Conservation (phyloP, 2,888 invertebrate genomes). For the Rotaria magnacalcarata region DNA sequence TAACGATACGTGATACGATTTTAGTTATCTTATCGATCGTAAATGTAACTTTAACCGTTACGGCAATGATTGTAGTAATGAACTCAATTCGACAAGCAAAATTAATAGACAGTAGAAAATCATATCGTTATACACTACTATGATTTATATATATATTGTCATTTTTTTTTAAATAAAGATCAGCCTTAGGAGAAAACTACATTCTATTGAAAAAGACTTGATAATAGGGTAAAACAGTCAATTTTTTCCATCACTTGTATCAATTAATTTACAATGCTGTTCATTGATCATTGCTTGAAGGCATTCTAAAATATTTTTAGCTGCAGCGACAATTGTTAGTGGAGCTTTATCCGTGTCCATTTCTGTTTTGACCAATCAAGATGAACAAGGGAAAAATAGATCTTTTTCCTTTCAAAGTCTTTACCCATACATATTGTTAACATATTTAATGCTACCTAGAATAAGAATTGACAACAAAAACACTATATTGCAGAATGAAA, state of each 20-base stretch:
- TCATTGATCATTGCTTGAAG: neutral
- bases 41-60: neutral
- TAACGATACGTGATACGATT: neutral
- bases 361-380: neutral
- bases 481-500: neutral
- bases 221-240: neutral
- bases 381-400: neutral
- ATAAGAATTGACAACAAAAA: neutral
- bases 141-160: neutral
- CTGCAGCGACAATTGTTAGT: neutral
- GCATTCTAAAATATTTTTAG: neutral
- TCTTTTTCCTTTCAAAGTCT: neutral
- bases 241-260: slow-evolving; percentile 14
- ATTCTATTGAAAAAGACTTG: no score
- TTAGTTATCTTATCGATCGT: neutral
- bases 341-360: slow-evolving; percentile 3
- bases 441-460: neutral
- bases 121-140: neutral
- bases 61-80: neutral
- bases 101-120: neutral
- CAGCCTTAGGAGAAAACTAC: no score
- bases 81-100: neutral
- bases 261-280: neutral
- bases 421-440: slow-evolving; percentile 13
- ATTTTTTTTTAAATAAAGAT: neutral